Evolutionary conservation across 2,797 vertebrate genomes (phyloP).

Genomic region (Notolepis coatsorum): DNA sequence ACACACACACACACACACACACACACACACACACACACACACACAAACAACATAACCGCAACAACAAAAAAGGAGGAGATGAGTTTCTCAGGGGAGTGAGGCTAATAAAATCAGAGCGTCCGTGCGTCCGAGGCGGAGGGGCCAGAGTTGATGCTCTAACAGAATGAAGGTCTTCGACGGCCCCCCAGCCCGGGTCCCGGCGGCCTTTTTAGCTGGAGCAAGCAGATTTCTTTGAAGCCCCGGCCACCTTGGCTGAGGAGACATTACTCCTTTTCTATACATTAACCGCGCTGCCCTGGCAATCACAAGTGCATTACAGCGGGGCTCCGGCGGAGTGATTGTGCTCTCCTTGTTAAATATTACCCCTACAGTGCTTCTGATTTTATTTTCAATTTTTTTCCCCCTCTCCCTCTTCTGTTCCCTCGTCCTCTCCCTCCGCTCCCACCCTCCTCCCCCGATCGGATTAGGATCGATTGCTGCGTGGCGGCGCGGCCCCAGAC

Average conservation of each 20-base stretch:
- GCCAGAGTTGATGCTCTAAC: conserved; percentile 79
- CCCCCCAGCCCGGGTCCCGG: conserved; percentile 58
- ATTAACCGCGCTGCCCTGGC: conserved; percentile 75
- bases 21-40: too few relatives aligned
- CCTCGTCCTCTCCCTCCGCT: conserved; percentile 69
- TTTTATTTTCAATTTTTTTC: conserved; percentile 86
- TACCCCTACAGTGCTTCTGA: conserved; percentile 84
- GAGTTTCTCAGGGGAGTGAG: conserved; percentile 83
- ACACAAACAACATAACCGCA: too few relatives aligned
- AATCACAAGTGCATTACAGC: conserved; percentile 79
- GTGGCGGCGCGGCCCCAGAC: conserved; percentile 75
- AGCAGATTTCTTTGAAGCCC: conserved; percentile 85
- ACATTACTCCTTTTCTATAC: conserved; percentile 80
- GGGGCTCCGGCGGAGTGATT: conserved; percentile 66
- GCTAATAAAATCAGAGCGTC: conserved; percentile 85
- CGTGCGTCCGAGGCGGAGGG: conserved; percentile 63
- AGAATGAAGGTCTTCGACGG: conserved; percentile 82
- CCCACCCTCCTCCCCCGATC: conserved; percentile 70
- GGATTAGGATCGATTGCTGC: conserved; percentile 85
- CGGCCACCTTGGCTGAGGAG: conserved; percentile 77
- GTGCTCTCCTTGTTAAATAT: conserved; percentile 84
- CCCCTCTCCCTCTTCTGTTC: conserved; percentile 50
- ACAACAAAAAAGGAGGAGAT: conserved; percentile 77
- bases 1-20: conserved; percentile 2
- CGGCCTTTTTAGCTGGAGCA: conserved; percentile 84